Base-by-base conservation (phyloP, 2,113 vertebrate species). In the Tachysurus vachellii region DNA sequence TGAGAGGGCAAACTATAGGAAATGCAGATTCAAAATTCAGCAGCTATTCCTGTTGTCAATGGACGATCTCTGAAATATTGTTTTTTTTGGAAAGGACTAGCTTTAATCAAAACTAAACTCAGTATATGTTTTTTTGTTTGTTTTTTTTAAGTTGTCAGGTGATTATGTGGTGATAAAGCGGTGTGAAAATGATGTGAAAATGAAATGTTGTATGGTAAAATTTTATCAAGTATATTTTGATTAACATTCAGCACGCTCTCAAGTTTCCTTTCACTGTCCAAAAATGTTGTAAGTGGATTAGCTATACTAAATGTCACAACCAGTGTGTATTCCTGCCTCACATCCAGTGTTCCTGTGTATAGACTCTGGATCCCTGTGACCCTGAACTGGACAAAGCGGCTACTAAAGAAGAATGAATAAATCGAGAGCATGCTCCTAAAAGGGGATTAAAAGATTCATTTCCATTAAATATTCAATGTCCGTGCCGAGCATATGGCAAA, bases 41-140 rank as follows among this genome's bases (percentile, higher is more conserved):
- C 88, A 87, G 64, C 57, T 82, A 82, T 75, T 92, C 88, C 95
- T 96, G 94, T 88, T 95, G 95, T 96, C 95, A 95, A 96, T 95
- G 95, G 95, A 96, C 94, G 86, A 83, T 83, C 80, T 90, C 89
- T 93, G 26, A 88, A 90, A 87, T 82, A 92, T 91, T 26, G 2
- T 36, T 47, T 68, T 54, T 66, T 26, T 23, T 54, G 21, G 36
- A 66, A 44, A 75, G 44, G 17, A 76, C 28, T 61, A 76, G 21
- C 50, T 76, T 71, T 50, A n/a, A 19, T 83, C 44, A 76, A 80
- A 80, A 36, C 19, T 36, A 59, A 80, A 5, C 12, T 17, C 62
- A 68, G 53, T 8, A 68, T 36, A 50, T 23, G 21, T 82, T 59
- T 82, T 59, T 82, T 68, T 76, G 23, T 50, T 10, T 64, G 1